Evolutionary conservation across 2,113 vertebrate species (phyloP).

Genomic region (Scatophagus argus): DNA sequence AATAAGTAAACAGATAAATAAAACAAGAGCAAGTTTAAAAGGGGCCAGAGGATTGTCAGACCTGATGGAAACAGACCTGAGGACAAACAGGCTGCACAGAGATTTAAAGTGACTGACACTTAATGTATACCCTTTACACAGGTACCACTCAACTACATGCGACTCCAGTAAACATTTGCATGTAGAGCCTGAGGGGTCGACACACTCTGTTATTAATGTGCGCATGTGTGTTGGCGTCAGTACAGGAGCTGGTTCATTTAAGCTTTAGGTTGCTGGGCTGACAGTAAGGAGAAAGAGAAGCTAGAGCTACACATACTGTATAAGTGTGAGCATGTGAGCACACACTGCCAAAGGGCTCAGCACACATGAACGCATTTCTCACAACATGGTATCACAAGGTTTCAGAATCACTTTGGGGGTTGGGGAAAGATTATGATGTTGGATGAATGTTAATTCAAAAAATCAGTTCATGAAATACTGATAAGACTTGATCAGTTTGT

Average conservation of each 20-base stretch:
- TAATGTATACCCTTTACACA: background rate
- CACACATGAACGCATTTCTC: too few species aligned
- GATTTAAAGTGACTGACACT: background rate
- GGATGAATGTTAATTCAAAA: too few species aligned
- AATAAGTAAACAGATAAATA: background rate
- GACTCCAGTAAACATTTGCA: conserved; percentile 11
- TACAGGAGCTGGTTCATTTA: background rate
- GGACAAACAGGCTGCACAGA: background rate
- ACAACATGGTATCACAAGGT: too few species aligned
- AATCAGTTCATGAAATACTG: too few species aligned
- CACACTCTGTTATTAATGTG: background rate
- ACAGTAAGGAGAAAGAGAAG: background rate
- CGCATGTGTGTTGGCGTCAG: background rate
- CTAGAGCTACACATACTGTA: background rate
- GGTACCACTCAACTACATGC: background rate
- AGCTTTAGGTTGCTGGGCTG: conserved; percentile 4
- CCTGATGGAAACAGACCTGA: too few species aligned
- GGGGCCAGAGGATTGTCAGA: background rate
- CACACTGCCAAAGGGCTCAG: background rate
- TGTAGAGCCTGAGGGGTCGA: conserved; percentile 21
- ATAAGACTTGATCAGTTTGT: too few species aligned
- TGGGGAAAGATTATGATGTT: too few species aligned
- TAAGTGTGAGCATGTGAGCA: too few species aligned
- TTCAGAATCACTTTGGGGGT: too few species aligned
- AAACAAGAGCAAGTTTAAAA: background rate